Evolutionary conservation across 2,888 invertebrate species (phyloP), one percentile per base, ranked within the genome.

Genomic region (Sinotaia quadrata): DNA sequence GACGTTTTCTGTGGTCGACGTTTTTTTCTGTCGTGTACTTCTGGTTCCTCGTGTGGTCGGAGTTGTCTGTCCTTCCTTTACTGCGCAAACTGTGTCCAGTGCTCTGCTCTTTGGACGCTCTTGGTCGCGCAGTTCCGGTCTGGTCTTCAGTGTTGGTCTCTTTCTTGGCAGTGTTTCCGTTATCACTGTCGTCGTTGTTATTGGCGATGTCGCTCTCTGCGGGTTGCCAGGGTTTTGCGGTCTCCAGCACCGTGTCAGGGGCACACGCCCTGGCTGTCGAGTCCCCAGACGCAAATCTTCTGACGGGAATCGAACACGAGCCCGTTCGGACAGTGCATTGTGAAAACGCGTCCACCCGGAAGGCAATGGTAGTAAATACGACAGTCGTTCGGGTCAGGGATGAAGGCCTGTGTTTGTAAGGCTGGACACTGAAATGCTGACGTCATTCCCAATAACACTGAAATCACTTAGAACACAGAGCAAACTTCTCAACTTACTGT

Each of bases 311-410:
- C 72, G 34, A 74, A 74, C 34, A 67, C 63, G 21, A 74, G 66
- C n/a, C 59, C 68, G n/a, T 29, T 15, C 12, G 74, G 62, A 47
- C 74, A 74, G 37, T 67, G 63, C 56, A 72, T 69, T 56, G 60
- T 27, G 65, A 65, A 74, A 61, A 67, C 58, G 15, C 72, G 69
- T 31, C 72, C 69, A 27, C 69, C 72, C 2, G 71, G 66, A 12
- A 72, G 61, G 47, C 74, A 74, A 47, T 74, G 74, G 65, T 65
- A 69, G 67, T 74, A 74, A 18, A 63, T 69, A 27, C 65, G 69
- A 34, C 74, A 74, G 68, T 74, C 69, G 10, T 59, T 41, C 8
- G 74, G 74, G 36, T 74, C 71, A 4, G 72, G 52, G 1, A 74
- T 51, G 34, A 71, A 47, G 15, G 67, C 51, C 60, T 69, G 69